These are phyloP conservation scores for Anas platyrhynchos DNA, from an alignment of 2,113 vertebrate species.

Conservation along the genomic window DNA sequence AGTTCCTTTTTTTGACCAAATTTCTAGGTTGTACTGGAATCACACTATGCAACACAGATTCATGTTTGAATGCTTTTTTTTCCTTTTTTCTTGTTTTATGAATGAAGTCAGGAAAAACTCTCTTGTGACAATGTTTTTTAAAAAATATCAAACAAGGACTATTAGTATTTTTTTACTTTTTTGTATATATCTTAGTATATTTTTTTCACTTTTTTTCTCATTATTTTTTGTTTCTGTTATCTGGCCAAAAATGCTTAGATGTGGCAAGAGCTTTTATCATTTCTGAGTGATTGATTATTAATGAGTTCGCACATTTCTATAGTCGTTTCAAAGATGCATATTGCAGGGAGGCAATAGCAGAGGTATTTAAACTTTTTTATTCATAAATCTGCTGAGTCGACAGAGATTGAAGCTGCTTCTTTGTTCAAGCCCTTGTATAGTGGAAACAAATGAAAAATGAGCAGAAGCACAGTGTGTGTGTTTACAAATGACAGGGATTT, in stretches of 20 bases:
- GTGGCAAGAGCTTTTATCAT: slow-evolving; percentile 59
- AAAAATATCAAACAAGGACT: slow-evolving; percentile 69
- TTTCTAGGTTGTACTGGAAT: slow-evolving; percentile 85
- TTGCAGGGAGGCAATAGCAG: slow-evolving; percentile 61
- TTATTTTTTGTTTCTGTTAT: slow-evolving; percentile 76
- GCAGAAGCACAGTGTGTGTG: slow-evolving; percentile 80
- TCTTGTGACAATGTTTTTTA: slow-evolving; percentile 70
- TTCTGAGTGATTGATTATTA: slow-evolving; percentile 60
- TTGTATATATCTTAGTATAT: slow-evolving; percentile 80
- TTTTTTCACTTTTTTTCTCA: slow-evolving; percentile 63
- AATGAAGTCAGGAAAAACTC: slow-evolving; percentile 73
- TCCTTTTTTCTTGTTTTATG: slow-evolving; percentile 54
- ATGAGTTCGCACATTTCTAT: slow-evolving; percentile 75
- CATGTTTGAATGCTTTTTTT: slow-evolving; percentile 79
- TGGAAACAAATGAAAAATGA: slow-evolving; percentile 66
- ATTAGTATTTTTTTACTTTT: slow-evolving; percentile 79
- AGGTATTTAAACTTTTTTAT: slow-evolving; percentile 48
- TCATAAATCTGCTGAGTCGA: slow-evolving; percentile 50
- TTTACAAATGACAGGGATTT: slow-evolving; percentile 73
- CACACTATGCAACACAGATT: slow-evolving; percentile 95
- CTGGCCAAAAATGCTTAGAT: slow-evolving; percentile 72
- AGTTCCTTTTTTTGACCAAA: slow-evolving; percentile 78
- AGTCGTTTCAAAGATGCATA: slow-evolving; percentile 48
- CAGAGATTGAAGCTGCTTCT: slow-evolving; percentile 55
- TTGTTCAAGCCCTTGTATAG: slow-evolving; percentile 59